Evolutionary conservation across 2,113 vertebrate species (phyloP), one percentile per base, ranked within the genome.

Genomic region (Agapornis roseicollis): DNA sequence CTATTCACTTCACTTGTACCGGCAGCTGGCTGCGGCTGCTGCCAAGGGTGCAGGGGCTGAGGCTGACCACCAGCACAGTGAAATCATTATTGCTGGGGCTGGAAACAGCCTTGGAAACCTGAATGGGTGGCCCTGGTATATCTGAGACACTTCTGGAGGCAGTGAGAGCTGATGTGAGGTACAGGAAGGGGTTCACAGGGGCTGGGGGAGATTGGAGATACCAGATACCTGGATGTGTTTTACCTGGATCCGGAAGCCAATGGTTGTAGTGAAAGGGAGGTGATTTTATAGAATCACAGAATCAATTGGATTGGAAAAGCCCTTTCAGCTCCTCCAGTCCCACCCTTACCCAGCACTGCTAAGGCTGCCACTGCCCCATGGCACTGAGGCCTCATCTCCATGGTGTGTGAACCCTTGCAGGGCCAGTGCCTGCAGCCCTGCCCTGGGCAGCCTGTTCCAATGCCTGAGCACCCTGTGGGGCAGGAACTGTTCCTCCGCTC

Each of bases 221-320:
- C 5, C 53, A 20, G 29, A 8, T 20, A 55, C 31, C 19, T 33
- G 53, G 18, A 33, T 55, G 53, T 33, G 29, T 55, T 55, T 55
- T 39, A 24, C 53, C 27, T 0, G 0, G 6, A 33, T 20, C 46
- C 0, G 0, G 19, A 22, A 63, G 63, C 1, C 1, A 10, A 25
- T 28, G 28, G 22, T 24, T 39, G 61, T 52, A 63, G 13, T 29
- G 5, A 16, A 73, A 82, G 46, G 11, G 20, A 65, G 17, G 11
- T 10, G 73, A 60, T 60, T 3, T 41, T n/a, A 24, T 35, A 24
- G 33, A 58, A 58, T 23, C 33, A 58, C 4, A 35, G 9, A 58
- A 35, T 58, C 14, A 24, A 15, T 4, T 6, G 1, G 33, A 22
- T 1, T n/a, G 9, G 33, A 58, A 58, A 58, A 35, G 33, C 0